Evolutionary conservation across 2,888 invertebrate genomes (phyloP).

Genomic region (Marronus borbonicus): DNA sequence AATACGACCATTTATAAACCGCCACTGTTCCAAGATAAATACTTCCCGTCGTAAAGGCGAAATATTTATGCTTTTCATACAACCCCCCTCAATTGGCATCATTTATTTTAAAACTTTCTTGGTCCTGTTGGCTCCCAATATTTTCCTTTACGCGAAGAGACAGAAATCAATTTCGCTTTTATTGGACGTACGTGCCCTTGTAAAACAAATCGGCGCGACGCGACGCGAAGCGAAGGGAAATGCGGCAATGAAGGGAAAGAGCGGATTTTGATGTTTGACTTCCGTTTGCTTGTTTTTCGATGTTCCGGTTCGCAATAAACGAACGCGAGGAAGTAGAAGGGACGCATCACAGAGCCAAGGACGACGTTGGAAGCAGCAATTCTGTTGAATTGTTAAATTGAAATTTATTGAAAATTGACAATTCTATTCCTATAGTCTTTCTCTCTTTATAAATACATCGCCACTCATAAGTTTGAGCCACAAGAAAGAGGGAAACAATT

Average conservation of each 20-base stretch:
- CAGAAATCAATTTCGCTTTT: slow-evolving; percentile 40
- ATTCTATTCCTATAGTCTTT: neutral
- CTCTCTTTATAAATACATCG: neutral
- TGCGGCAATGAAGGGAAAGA: neutral
- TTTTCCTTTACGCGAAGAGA: slow-evolving; percentile 16
- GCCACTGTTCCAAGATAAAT: too few species aligned
- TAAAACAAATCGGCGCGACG: slow-evolving; percentile 1
- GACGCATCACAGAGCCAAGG: neutral
- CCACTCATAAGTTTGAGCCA: neutral
- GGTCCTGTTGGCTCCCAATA: slow-evolving; percentile 33
- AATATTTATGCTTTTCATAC: slow-evolving; percentile 29
- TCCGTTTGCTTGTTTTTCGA: slow-evolving; percentile 35
- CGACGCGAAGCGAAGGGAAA: neutral
- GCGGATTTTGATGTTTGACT: slow-evolving; percentile 31
- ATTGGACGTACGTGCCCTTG: slow-evolving; percentile 36
- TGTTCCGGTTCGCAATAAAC: slow-evolving; percentile 27
- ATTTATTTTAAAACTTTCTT: slow-evolving; percentile 37
- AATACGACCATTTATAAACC: too few species aligned
- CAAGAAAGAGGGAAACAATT: neutral
- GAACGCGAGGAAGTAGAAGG: neutral
- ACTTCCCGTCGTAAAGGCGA: neutral
- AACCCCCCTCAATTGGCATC: slow-evolving; percentile 19
- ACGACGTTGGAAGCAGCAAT: neutral
- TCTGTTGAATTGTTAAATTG: slow-evolving; percentile 35
- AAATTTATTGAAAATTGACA: slow-evolving; percentile 35